Evolutionary conservation across 2,113 vertebrate species (phyloP).

Genomic region (Marmota monax): DNA sequence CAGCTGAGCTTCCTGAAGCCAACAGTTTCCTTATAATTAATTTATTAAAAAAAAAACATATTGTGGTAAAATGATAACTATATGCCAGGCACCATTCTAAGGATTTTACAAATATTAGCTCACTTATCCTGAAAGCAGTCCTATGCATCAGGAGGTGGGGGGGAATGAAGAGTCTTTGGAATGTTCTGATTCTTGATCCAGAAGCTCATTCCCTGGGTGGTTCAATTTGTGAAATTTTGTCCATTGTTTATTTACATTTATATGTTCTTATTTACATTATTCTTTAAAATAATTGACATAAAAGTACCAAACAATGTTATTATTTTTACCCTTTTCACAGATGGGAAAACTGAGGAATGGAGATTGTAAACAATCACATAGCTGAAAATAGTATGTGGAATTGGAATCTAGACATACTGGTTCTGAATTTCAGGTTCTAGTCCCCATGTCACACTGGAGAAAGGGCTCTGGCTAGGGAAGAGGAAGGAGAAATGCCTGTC

Average conservation of each 20-base stretch:
- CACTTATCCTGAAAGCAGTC: not conserved
- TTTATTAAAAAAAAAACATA: not conserved
- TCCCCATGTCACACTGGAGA: not conserved
- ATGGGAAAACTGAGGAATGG: not conserved
- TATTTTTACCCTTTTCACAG: not conserved
- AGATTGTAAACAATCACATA: not conserved
- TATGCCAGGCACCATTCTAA: not conserved
- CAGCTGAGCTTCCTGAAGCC: not conserved
- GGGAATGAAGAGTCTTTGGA: no score
- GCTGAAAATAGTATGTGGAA: not conserved
- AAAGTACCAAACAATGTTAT: not conserved
- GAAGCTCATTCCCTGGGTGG: not conserved
- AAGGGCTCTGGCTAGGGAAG: no score
- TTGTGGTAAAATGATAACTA: not conserved
- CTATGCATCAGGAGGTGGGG: no score
- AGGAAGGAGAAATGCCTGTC: not conserved
- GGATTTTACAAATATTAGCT: slow-evolving; percentile 10
- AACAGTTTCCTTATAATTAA: not conserved
- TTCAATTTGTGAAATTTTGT: not conserved
- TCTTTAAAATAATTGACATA: slow-evolving; percentile 9
- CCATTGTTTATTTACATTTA: not conserved
- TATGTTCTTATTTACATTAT: not conserved
- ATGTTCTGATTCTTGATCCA: not conserved
- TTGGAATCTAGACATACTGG: not conserved
- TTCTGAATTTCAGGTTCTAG: no score